A percentile compares a stretch with the other conserved stretches of the same genome.
Conservation (phyloP, 2,113 vertebrate species). For the Zosterops hypoxanthus region DNA sequence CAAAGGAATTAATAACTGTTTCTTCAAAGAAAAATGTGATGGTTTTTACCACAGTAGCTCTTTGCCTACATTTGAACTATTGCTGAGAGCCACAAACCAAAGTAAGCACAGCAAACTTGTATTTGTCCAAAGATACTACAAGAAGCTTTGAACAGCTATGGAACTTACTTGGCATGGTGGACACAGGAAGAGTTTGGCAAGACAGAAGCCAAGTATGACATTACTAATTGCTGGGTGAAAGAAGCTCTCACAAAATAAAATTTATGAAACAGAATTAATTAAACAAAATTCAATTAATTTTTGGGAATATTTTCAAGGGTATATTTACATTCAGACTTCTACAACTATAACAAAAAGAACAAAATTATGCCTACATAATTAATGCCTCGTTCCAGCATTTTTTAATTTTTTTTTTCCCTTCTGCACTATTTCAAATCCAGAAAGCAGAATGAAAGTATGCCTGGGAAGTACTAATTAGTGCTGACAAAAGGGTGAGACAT, state of each 20-base stretch:
- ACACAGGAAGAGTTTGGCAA: not conserved
- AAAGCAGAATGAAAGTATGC: not conserved
- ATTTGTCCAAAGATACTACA: not conserved
- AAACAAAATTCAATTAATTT: not conserved
- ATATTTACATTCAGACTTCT: not conserved
- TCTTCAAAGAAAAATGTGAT: not conserved
- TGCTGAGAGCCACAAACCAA: not conserved
- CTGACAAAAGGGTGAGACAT: not conserved
- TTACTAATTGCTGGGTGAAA: slow-evolving; percentile 1
- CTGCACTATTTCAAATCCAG: not conserved
- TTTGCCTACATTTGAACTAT: not conserved
- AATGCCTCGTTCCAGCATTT: not conserved
- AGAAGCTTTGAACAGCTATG: not conserved
- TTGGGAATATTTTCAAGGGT: not conserved
- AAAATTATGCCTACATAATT: not conserved
- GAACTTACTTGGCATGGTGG: not conserved
- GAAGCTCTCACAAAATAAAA: not conserved
- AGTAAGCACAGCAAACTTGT: not conserved
- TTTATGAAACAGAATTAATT: not conserved
- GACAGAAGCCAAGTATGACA: not conserved
- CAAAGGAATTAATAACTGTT: not conserved
- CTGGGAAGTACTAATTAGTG: not conserved
- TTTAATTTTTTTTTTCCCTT: not conserved
- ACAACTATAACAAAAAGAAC: not conserved
- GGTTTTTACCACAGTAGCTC: not conserved